Evolutionary conservation across 2,113 vertebrate species (phyloP), one percentile per base, ranked within the genome.

Genomic region (Meleagris gallopavo): DNA sequence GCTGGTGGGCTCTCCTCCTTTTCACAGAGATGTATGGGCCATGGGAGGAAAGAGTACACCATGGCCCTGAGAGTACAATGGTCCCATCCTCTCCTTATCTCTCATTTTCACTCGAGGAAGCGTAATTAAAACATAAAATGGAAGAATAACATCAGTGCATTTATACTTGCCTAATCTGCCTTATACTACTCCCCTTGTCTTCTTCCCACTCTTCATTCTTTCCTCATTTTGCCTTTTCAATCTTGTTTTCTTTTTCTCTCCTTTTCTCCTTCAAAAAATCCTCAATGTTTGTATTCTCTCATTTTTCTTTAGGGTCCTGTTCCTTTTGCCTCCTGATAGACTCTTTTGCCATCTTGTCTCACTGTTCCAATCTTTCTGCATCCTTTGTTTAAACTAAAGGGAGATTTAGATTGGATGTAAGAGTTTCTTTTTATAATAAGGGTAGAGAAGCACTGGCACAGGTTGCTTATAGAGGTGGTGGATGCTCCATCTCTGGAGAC

Each of bases 31-130:
- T 52, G 45, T 46, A 27, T 36, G 54, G 40, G 50, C 27, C 36
- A 32, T 29, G 21, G 38, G 36, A 55, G 22, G 40, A 27, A 27
- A 55, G 22, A 40, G 3, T 66, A 17, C 30, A 6, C 25, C 11
- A 4, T 24, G 2, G 1, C 16, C 57, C 52, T 45, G 29, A 64
- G 55, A 67, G 38, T 1, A 2, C 15, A 32, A 1, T 19, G 24
- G 38, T 25, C 11, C 38, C 7, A 52, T 79, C 30, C n/a, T 50
- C 55, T 57, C 45, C 24, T 62, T 30, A 34, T 16, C 32, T 88
- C 29, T 38, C 13, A 5, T 61, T 40, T 72, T 92, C 61, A n/a
- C 22, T 50, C 14, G 6, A 70, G 30, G 22, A 74, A 71, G 17
- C 34, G 3, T 19, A 80, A 88, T 17, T 75, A 64, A 75, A 90